Evolutionary conservation across 1,140 invertebrate genomes (phyloP).

Genomic region (Achatina immaculata): DNA sequence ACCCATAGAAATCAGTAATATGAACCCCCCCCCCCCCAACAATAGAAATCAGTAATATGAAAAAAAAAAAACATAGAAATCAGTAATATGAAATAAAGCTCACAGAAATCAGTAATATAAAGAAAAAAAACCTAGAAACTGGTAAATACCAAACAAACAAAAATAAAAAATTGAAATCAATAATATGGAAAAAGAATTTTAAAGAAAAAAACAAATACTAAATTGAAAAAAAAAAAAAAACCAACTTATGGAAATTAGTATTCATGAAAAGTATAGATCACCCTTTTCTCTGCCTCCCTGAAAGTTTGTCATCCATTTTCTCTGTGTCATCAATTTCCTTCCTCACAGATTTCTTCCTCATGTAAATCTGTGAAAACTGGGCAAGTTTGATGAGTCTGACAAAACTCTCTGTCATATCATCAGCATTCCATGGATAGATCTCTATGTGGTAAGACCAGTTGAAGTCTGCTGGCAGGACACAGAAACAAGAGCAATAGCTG

Average conservation of each 20-base stretch:
- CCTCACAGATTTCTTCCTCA: conserved; percentile 23
- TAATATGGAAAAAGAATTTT: not conserved
- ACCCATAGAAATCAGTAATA: no score
- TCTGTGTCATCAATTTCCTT: conserved; percentile 8
- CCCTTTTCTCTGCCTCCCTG: conserved; percentile 30
- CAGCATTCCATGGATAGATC: conserved; percentile 36
- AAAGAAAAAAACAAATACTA: not conserved
- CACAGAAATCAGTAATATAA: no score
- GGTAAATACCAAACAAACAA: no score
- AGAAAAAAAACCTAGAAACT: no score
- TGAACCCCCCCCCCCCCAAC: no score
- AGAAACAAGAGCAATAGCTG: no score
- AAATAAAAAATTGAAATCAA: not conserved
- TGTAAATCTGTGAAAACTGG: conserved; percentile 19
- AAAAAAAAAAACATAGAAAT: no score
- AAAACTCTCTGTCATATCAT: conserved; percentile 36
- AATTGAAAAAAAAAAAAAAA: no score
- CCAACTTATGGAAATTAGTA: no score
- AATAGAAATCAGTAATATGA: no score
- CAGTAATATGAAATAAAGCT: no score
- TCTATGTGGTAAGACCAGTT: conserved; percentile 28
- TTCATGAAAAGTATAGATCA: not conserved
- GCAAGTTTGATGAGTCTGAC: conserved; percentile 27
- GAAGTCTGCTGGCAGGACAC: conserved; percentile 17
- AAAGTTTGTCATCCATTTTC: conserved; percentile 18